Evolutionary conservation across 2,113 vertebrate genomes (phyloP).

Genomic region (Physeter macrocephalus): DNA sequence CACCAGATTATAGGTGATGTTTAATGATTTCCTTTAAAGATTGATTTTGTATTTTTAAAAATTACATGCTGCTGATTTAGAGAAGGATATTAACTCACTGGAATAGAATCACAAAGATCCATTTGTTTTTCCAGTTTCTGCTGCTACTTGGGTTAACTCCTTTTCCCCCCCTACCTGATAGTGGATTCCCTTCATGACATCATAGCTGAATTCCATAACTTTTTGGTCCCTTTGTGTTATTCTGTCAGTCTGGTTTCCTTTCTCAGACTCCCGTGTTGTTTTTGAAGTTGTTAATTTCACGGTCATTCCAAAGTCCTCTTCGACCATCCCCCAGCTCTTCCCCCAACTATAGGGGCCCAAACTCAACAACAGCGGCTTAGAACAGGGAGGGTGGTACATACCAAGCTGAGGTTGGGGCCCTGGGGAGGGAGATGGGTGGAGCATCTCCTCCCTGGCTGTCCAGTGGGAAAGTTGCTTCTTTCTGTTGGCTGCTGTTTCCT

Average conservation of each 20-base stretch:
- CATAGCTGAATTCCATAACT: not conserved
- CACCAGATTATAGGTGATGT: not conserved
- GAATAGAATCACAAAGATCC: not conserved
- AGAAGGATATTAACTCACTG: not conserved
- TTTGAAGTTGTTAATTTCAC: not conserved
- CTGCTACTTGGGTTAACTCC: not conserved
- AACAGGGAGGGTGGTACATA: not conserved
- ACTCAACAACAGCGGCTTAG: not conserved
- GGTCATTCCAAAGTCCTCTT: not conserved
- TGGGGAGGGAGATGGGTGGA: too few relatives aligned
- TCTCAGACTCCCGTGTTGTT: not conserved
- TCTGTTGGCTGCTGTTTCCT: not conserved
- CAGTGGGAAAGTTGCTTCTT: not conserved
- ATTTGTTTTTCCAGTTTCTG: not conserved
- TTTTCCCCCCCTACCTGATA: rapidly evolving
- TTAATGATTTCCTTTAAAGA: not conserved
- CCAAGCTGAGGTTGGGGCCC: not conserved
- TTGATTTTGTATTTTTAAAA: not conserved
- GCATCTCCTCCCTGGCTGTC: not conserved
- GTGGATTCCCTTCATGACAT: too few relatives aligned
- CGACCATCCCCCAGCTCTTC: too few relatives aligned
- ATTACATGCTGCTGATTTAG: not conserved
- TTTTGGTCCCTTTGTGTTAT: not conserved
- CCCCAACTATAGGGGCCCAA: too few relatives aligned
- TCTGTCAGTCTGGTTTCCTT: not conserved